Conservation (phyloP, 2,797 vertebrate genomes). For the Intellagama lesueurii region DNA sequence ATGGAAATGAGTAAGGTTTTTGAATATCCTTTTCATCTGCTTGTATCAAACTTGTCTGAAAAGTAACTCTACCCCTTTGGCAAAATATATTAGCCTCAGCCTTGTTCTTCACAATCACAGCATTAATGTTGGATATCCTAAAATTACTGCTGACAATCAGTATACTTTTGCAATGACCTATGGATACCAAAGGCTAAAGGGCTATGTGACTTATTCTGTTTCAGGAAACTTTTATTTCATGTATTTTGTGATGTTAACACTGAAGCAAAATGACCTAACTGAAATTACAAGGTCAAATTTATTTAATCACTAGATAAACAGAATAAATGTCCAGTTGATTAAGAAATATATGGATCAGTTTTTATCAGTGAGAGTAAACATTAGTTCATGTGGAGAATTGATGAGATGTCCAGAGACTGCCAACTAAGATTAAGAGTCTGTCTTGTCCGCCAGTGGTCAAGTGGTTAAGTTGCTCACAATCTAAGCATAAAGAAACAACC, state of each 20-base stretch:
- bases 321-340: background rate
- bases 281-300: background rate
- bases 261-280: background rate
- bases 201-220: background rate
- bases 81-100: background rate
- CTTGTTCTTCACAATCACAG: background rate
- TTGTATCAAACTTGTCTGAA: background rate
- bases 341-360: background rate
- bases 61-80: background rate
- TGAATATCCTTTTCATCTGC: background rate
- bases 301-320: background rate
- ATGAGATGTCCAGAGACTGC: background rate
- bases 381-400: background rate
- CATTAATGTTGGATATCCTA: background rate
- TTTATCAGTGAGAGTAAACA: background rate
- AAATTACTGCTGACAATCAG: background rate
- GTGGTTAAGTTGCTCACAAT: background rate
- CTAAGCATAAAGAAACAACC: background rate
- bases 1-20: conserved; percentile 97
- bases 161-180: background rate
- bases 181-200: background rate
- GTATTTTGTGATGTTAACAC: background rate
- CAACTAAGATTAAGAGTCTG: background rate
- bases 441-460: no score
- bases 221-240: background rate